Evolutionary conservation across 2,797 vertebrate species (phyloP).

Genomic region (Amniataba percoides): DNA sequence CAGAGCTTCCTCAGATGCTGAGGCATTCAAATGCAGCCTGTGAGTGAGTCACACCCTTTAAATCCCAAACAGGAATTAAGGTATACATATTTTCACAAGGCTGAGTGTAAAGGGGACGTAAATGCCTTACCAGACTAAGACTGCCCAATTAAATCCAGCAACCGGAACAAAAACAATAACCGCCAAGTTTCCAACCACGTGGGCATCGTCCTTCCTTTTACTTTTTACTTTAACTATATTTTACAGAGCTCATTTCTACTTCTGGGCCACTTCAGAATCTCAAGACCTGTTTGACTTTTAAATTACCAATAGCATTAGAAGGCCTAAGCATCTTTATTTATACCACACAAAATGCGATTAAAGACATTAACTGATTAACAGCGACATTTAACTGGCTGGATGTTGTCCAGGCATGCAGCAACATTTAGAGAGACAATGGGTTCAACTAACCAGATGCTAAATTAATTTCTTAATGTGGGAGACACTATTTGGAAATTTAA

Average conservation of each 20-base stretch:
- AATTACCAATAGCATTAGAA: constrained; percentile 8
- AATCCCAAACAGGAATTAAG: constrained; percentile 2
- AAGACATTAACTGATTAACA: neutral
- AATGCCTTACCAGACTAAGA: neutral
- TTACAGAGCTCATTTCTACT: neutral
- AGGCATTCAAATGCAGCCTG: constrained; percentile 43
- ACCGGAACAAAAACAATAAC: neutral
- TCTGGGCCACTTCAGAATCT: neutral
- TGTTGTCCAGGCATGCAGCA: neutral
- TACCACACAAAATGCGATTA: neutral
- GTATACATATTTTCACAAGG: neutral
- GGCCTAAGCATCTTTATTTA: constrained; percentile 1
- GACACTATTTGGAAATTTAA: neutral
- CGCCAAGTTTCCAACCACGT: neutral
- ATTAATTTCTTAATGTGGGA: neutral
- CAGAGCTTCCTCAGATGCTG: constrained; percentile 21
- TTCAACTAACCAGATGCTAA: neutral
- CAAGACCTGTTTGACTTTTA: neutral
- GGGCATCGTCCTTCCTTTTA: neutral
- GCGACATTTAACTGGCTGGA: constrained; percentile 6
- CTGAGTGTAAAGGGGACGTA: neutral
- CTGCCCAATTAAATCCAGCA: neutral
- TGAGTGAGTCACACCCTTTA: neutral
- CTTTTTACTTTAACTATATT: no score
- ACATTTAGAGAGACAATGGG: neutral